phyloP scores from a whole-genome alignment of 2,797 vertebrate genomes.

The Sebastes kiyomatsui region DNA sequence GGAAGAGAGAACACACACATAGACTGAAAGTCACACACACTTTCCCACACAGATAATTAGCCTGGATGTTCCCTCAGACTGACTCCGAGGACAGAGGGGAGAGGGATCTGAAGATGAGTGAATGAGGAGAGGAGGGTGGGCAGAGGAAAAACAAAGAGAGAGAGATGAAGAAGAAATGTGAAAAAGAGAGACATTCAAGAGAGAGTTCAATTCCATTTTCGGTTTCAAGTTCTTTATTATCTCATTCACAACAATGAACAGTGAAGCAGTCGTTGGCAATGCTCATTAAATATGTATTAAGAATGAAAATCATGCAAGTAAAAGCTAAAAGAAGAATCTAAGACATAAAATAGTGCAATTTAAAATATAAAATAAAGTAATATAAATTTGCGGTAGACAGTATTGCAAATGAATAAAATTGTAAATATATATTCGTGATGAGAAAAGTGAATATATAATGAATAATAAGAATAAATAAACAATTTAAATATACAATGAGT shows the following conservation, averaged over 20 bases:
- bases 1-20: not conserved
- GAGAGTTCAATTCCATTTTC: not conserved
- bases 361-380: not conserved
- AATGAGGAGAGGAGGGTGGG: not conserved
- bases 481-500: no score
- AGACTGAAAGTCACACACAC: not conserved
- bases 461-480: no score
- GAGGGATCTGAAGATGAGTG: not conserved
- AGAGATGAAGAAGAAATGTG: not conserved
- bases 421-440: no score
- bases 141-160: not conserved
- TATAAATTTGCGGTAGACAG: no score
- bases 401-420: no score
- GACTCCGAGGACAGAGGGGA: constrained; percentile 14
- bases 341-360: not conserved
- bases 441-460: no score
- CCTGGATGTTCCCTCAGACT: constrained; percentile 8
- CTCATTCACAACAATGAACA: not conserved
- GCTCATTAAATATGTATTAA: not conserved
- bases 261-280: not conserved
- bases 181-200: not conserved
- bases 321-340: not conserved
- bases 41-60: constrained; percentile 39
- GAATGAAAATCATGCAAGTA: not conserved
- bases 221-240: not conserved